These are phyloP conservation scores for Zootoca vivipara DNA, from an alignment of 2,113 vertebrate species.

Conservation along the genomic window DNA sequence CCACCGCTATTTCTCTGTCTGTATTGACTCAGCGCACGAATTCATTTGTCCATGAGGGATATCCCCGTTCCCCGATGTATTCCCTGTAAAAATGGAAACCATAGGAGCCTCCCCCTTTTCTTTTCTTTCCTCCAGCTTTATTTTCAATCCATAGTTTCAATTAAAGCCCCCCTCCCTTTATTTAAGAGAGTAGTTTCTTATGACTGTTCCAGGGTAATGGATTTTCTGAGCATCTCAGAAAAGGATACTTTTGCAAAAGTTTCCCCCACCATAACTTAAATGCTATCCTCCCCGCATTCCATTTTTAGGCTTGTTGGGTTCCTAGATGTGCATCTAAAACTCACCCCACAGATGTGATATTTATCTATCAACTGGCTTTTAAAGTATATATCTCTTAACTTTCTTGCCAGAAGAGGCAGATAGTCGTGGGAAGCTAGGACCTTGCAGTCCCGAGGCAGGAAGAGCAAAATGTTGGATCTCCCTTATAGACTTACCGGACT, in stretches of 20 bases:
- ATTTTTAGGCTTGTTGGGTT: not conserved
- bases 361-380: not conserved
- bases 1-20: not conserved
- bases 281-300: not conserved
- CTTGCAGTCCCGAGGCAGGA: not conserved
- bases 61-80: not conserved
- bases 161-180: too few relatives aligned
- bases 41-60: not conserved
- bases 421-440: conserved; percentile 9
- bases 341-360: not conserved
- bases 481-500: not conserved
- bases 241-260: not conserved
- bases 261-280: not conserved
- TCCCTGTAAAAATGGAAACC: not conserved
- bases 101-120: not conserved
- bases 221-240: not conserved
- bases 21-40: not conserved
- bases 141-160: too few relatives aligned
- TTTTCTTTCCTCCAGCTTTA: not conserved
- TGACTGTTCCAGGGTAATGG: too few relatives aligned
- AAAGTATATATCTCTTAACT: not conserved
- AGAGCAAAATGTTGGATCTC: not conserved
- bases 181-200: not conserved
- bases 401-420: not conserved
- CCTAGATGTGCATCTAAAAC: not conserved